phyloP scores from a whole-genome alignment of 2,888 invertebrate genomes.

The Nemapogon koenigi region DNA sequence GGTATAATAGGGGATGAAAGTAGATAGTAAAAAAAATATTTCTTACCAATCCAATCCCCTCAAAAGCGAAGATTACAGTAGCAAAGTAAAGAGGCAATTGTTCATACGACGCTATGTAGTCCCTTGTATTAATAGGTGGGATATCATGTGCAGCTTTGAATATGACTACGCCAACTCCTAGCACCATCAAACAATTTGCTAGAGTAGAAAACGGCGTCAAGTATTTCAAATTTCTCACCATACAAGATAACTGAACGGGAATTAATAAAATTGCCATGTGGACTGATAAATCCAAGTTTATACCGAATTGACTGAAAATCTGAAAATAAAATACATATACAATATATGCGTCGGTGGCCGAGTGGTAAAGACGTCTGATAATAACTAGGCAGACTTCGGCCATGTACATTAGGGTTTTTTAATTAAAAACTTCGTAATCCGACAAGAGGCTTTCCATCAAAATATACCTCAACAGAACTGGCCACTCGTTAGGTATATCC shows the following conservation, averaged over 20 bases:
- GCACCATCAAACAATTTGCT: slow-evolving; percentile 83
- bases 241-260: slow-evolving; percentile 75
- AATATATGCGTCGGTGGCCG: no score
- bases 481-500: no score
- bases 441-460: no score
- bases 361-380: no score
- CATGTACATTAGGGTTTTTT: no score
- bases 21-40: no score
- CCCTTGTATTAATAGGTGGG: slow-evolving; percentile 67
- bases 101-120: slow-evolving; percentile 66
- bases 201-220: slow-evolving; percentile 91
- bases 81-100: slow-evolving; percentile 91
- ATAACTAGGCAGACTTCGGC: no score
- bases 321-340: slow-evolving; percentile 38
- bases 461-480: no score
- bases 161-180: slow-evolving; percentile 78
- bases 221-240: slow-evolving; percentile 86
- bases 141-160: slow-evolving; percentile 78
- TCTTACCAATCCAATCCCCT: slow-evolving; percentile 89
- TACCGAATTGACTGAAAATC: slow-evolving; percentile 71
- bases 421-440: no score
- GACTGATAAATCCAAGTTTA: slow-evolving; percentile 68
- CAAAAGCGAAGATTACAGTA: slow-evolving; percentile 95
- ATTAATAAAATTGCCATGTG: slow-evolving; percentile 78
- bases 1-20: no score